These are phyloP conservation scores for Nylanderia fulva DNA, from an alignment of 1,140 invertebrate genomes.

Conservation along the genomic window DNA sequence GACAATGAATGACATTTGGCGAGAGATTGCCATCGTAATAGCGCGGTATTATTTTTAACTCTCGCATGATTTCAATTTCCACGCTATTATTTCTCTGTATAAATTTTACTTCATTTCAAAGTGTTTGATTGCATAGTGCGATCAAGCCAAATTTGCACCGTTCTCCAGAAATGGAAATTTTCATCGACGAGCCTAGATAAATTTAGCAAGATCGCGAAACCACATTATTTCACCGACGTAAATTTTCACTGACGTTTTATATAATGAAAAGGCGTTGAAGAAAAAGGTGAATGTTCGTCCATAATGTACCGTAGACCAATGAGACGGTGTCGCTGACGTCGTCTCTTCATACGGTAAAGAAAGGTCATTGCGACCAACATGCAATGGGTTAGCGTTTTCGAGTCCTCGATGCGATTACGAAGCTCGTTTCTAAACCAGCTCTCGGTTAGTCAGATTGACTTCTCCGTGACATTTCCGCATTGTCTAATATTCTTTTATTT, in stretches of 20 bases:
- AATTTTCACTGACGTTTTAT: slow-evolving; percentile 2
- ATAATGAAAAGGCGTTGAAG: not conserved
- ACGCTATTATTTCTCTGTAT: not conserved
- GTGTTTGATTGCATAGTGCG: not conserved
- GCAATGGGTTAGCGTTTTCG: not conserved
- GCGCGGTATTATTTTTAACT: not conserved
- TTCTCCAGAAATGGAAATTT: slow-evolving; percentile 7
- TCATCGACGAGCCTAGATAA: not conserved
- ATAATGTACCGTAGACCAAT: not conserved
- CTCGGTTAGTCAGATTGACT: slow-evolving; percentile 17
- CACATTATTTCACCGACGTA: not conserved
- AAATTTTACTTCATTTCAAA: slow-evolving; percentile 5
- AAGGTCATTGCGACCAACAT: slow-evolving; percentile 51
- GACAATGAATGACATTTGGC: slow-evolving; percentile 6
- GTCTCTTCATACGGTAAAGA: slow-evolving; percentile 37
- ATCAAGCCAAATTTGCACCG: not conserved
- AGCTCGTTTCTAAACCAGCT: slow-evolving; percentile 41
- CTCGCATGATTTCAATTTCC: not conserved
- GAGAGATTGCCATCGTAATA: not conserved
- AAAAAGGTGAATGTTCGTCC: not conserved
- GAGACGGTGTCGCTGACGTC: slow-evolving; percentile 25
- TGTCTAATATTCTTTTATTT: not conserved
- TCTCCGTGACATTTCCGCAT: slow-evolving; percentile 51
- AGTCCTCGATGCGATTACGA: slow-evolving; percentile 48
- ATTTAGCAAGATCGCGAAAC: not conserved